These are phyloP conservation scores for Delichon dasypus DNA, from an alignment of 2,797 vertebrate genomes.

Conservation along the genomic window DNA sequence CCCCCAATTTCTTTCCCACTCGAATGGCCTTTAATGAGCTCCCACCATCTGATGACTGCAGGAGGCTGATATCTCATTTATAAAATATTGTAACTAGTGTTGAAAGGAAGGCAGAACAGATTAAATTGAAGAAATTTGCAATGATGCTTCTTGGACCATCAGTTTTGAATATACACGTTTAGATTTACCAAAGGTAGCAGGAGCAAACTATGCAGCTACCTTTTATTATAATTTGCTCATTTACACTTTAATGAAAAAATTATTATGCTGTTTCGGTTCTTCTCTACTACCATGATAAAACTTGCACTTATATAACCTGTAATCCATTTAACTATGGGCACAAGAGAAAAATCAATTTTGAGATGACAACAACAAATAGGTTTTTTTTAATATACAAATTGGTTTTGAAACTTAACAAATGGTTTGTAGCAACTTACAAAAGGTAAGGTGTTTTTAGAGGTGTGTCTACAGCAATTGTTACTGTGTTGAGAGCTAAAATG, in stretches of 20 bases:
- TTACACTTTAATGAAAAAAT: slow-evolving; percentile 86
- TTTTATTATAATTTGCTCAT: slow-evolving; percentile 60
- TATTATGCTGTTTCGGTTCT: slow-evolving; percentile 78
- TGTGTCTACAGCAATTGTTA: neutral
- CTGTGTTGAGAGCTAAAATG: neutral
- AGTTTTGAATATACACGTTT: neutral
- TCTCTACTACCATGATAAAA: slow-evolving; percentile 65
- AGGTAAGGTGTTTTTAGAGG: neutral
- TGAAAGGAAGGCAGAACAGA: slow-evolving; percentile 11
- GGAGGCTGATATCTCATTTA: neutral
- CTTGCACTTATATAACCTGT: slow-evolving; percentile 69
- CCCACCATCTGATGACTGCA: neutral
- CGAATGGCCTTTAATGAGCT: neutral
- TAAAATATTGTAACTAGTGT: slow-evolving; percentile 3
- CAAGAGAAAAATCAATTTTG: slow-evolving; percentile 64
- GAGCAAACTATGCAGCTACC: slow-evolving; percentile 17
- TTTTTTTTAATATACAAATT: neutral
- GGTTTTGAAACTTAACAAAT: slow-evolving; percentile 28
- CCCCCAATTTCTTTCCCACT: neutral
- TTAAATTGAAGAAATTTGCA: neutral
- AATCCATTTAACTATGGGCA: slow-evolving; percentile 61
- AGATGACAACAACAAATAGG: slow-evolving; percentile 23
- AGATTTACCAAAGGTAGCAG: neutral
- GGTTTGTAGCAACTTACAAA: slow-evolving; percentile 47
- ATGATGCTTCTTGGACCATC: neutral